Evolutionary conservation across 2,113 vertebrate genomes (phyloP), one percentile per base, ranked within the genome.

Genomic region (Gnathonemus longibarbis): DNA sequence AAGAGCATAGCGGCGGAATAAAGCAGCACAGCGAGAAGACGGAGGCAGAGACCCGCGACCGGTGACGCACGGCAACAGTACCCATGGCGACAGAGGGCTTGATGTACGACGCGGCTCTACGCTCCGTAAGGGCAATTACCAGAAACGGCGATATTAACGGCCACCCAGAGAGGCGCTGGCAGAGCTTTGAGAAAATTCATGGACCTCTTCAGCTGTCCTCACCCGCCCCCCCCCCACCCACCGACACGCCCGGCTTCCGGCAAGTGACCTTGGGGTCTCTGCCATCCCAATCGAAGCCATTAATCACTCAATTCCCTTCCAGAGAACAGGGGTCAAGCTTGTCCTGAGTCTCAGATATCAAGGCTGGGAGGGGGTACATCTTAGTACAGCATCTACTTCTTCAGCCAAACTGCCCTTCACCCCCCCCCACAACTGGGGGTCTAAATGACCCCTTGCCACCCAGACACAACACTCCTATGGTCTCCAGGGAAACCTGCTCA

Each of bases 181-280:
- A 89, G 88, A 31, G 10, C 70, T 80, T 53, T 53, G 88, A 5
- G 46, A 48, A 89, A 53, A 89, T 42, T 89, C 88, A 56, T 13
- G 45, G 39, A 39, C 87, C 87, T 88, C 45, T 24, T 62, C 24
- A 31, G n/a, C 27, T 31, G 62, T 3, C 10, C 24, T 1, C 21
- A 42, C 31, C 39, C n/a, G n/a, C n/a, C 19, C 6, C 39, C 0
- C 52, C 53, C 19, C 3, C 5, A 58, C 17, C 31, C 13, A 27
- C 66, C 7, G 56, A 58, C 21, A 62, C 9, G 42, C 11, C 31
- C 39, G 11, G 35, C 56, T 52, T 52, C 45, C 84, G 5, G 24
- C 11, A 21, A n/a, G 39, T 24, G 46, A 84, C 83, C 27, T 46
- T 35, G 10, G 88, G 88, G 74, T 13, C 83, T 84, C 42, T 77